Evolutionary conservation across 2,797 vertebrate species (phyloP), one percentile per base, ranked within the genome.

Genomic region (Hybognathus amarus): DNA sequence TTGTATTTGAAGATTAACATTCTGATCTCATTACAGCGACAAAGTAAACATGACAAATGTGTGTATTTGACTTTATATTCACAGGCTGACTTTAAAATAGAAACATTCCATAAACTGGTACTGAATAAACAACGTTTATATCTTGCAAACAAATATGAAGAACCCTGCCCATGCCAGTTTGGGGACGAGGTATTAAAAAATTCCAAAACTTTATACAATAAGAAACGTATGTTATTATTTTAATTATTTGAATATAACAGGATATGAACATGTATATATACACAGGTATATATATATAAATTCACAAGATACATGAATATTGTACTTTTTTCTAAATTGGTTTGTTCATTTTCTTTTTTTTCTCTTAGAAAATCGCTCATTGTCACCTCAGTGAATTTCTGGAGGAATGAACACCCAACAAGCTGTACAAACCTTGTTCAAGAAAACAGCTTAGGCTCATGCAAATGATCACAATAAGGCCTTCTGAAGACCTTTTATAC

Each of bases 121-220:
- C 0, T 0, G 4, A 2, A 0, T 2, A 27, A 45, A 27, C 40
- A 45, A 27, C 1, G 13, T 12, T 6, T 1, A 1, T 50, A 3
- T 9, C 7, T 10, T 1, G 0, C 10, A 2, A 0, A 40, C 2
- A 9, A 2, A 2, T 0, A 0, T 42, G 42, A 2, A 5, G 47
- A 4, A 1, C 4, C 24, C 42, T 71, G 42, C 42, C 9, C 27
- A 8, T 30, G 27, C 45, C 2, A 1, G 45, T 50, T 52, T 13
- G 70, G 70, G 0, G 5, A 52, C 15, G 0, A 0, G 70, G 70
- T 73, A 70, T 70, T 5, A 10, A 17, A 27, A 2, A 8, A 8
- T 27, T 15, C 15, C 4, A n/a, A 38, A 38, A 45, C 33, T 68
- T n/a, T 42, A 42, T 12, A n/a, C 22, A 24, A 64, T 33, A 8